These are phyloP conservation scores for Micromesistius poutassou DNA, from an alignment of 2,797 vertebrate genomes.

Conservation along the genomic window DNA sequence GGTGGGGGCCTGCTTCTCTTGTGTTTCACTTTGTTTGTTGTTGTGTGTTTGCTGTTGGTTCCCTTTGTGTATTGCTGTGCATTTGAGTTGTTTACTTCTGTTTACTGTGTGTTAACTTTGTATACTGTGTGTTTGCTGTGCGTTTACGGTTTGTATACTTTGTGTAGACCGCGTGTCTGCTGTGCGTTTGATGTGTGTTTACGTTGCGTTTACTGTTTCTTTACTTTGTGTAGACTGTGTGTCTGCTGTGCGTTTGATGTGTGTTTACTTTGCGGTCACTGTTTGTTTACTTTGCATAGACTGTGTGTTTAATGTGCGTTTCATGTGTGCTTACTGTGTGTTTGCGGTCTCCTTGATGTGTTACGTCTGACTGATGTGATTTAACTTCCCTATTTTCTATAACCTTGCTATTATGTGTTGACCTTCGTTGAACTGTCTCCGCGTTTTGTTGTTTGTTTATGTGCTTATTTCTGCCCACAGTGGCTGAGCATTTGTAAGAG, in stretches of 20 bases:
- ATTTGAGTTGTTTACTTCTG: neutral
- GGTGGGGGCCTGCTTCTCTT: slow-evolving; percentile 57
- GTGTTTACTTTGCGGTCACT: neutral
- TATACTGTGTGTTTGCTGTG: neutral
- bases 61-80: neutral
- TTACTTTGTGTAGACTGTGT: neutral
- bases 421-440: neutral
- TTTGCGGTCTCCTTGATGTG: neutral
- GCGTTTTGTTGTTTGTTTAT: neutral
- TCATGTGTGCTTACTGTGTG: neutral
- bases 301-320: neutral
- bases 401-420: neutral
- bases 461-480: neutral
- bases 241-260: neutral
- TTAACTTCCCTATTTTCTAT: neutral
- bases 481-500: neutral
- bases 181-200: neutral
- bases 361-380: neutral
- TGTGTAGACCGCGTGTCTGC: neutral
- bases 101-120: neutral
- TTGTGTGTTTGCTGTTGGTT: neutral
- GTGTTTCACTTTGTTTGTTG: neutral
- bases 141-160: neutral
- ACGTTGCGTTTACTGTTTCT: neutral
- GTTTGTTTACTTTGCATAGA: neutral